Evolutionary conservation across 1,140 invertebrate species (phyloP), one percentile per base, ranked within the genome.

Genomic region (Drosophila parvula): DNA sequence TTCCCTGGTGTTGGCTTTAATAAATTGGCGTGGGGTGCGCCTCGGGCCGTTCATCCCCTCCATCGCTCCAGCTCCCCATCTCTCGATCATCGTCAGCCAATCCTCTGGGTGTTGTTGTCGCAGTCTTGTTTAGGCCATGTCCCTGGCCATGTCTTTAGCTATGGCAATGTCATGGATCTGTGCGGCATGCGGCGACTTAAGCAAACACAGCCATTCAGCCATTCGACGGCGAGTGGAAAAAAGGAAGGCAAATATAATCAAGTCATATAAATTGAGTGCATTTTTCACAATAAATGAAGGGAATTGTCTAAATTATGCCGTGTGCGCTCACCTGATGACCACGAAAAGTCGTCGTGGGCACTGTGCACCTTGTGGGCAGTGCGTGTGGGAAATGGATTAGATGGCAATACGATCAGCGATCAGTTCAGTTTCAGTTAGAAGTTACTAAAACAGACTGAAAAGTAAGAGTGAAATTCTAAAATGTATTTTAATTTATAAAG

Each of bases 261-360:
- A 89, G 84, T 89, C 84, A 84, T 89, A 89, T 89, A 89, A 89
- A 89, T 89, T 89, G 85, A 89, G 78, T 90, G 74, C 80, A 89
- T 89, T 89, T 89, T 90, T 89, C 84, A 89, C 74, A 84, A 89
- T 89, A 89, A 89, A 83, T 83, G 68, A 82, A 83, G 73, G 74
- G 84, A 86, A 86, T 86, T 88, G 83, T 86, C 83, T 88, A 86
- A 86, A 86, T 89, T 86, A 86, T 83, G 79, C 79, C 73, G 71
- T 82, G 56, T 41, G 74, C 41, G 69, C 44, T 71, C 64, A 55
- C 38, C 45, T 57, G 36, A 57, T 64, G 67, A 58, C 56, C 47
- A 53, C 56, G 61, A 38, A 60, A 47, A 57, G 59, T 51, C 30
- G 30, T 38, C 44, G 47, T 62, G 50, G 36, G 36, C 36, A 38